Evolutionary conservation across 2,113 vertebrate species (phyloP).

Genomic region (Vidua chalybeata): DNA sequence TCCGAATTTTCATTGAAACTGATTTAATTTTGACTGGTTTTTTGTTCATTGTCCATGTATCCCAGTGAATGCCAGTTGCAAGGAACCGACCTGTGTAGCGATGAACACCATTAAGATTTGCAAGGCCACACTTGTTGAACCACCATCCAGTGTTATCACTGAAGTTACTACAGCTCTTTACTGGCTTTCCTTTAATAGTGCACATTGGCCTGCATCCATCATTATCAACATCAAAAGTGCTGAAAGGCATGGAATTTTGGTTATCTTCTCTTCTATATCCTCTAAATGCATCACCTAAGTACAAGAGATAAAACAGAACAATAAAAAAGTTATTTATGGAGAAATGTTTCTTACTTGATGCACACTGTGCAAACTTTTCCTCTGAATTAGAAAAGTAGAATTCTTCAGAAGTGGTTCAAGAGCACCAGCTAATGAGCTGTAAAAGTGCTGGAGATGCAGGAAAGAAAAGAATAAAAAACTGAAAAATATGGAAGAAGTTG

Average conservation of each 20-base stretch:
- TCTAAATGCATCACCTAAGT: constrained; percentile 86
- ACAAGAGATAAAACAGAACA: not conserved
- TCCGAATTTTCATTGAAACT: constrained; percentile 90
- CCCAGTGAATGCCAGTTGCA: constrained; percentile 81
- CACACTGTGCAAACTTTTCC: not conserved
- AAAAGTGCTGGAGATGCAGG: not conserved
- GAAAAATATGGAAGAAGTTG: not conserved
- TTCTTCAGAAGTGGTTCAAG: not conserved
- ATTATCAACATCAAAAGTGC: constrained; percentile 88
- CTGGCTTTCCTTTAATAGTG: constrained; percentile 68
- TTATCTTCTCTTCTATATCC: constrained; percentile 87
- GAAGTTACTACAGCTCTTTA: constrained; percentile 86
- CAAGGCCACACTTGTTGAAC: constrained; percentile 88
- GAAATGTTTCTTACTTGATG: not conserved
- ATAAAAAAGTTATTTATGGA: not conserved
- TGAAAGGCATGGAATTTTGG: constrained; percentile 89
- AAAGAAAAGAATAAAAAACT: not conserved
- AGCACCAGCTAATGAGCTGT: not conserved
- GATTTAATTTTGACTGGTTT: constrained; percentile 83
- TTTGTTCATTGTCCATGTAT: constrained; percentile 83
- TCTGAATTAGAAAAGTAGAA: not conserved
- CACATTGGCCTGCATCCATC: constrained; percentile 85
- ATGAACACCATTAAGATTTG: constrained; percentile 87
- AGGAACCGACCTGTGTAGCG: constrained; percentile 71
- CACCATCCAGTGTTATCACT: constrained; percentile 87